phyloP scores from a whole-genome alignment of 2,797 vertebrate genomes.

The Chaetophractus vellerosus region DNA sequence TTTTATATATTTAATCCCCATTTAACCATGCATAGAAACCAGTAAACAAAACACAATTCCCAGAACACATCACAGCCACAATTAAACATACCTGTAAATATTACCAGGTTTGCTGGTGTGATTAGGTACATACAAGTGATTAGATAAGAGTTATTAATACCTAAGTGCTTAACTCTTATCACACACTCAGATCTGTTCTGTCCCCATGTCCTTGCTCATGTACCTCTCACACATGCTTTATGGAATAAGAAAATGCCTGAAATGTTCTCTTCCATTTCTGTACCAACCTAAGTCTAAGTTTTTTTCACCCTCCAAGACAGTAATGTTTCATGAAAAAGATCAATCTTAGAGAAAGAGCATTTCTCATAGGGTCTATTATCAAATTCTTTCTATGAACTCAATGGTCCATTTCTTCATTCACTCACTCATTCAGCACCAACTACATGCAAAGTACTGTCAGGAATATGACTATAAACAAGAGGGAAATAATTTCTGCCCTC shows the following conservation, averaged over 20 bases:
- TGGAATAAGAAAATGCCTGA: not conserved
- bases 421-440: not conserved
- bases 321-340: constrained; percentile 34
- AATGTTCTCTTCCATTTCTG: not conserved
- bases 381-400: constrained; percentile 22
- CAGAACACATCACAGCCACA: not conserved
- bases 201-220: not conserved
- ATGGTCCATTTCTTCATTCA: constrained; percentile 6
- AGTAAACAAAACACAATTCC: constrained; percentile 50
- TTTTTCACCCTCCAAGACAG: not conserved
- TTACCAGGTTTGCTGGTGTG: not conserved
- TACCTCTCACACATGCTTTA: not conserved
- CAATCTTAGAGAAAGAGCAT: not conserved
- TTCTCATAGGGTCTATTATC: not conserved
- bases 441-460: not conserved
- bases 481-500: constrained; percentile 24
- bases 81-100: not conserved
- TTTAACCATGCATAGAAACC: not conserved
- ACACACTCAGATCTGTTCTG: not conserved
- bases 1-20: constrained; percentile 39
- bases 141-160: not conserved
- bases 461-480: not conserved
- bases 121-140: not conserved
- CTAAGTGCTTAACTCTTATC: not conserved
- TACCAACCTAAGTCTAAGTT: not conserved